These are phyloP conservation scores for Oscheius sp. DNA, from an alignment of 2,888 invertebrate genomes.

Conservation along the genomic window DNA sequence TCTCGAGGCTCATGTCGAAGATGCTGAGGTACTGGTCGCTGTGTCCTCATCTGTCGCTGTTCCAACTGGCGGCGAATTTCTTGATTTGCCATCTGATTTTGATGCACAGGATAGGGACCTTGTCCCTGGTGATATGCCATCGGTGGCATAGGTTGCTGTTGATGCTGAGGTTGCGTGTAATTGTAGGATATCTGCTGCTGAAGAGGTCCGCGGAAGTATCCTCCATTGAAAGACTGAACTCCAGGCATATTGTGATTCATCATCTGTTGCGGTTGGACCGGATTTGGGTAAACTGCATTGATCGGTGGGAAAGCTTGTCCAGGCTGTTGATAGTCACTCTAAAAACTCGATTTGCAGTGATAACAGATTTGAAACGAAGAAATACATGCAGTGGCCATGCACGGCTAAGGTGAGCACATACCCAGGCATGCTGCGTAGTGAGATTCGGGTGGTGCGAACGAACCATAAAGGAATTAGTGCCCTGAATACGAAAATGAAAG, in stretches of 20 bases:
- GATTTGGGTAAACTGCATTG: neutral
- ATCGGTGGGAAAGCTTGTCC: neutral
- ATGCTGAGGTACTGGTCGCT: too few relatives aligned
- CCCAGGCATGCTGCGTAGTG: neutral
- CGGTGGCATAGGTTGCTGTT: neutral
- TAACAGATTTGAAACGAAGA: too few relatives aligned
- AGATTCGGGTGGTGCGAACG: neutral
- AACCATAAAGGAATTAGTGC: neutral
- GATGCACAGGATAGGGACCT: neutral
- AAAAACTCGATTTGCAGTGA: neutral
- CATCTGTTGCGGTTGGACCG: too few relatives aligned
- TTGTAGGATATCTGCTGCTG: neutral
- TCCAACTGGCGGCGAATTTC: too few relatives aligned
- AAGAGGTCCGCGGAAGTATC: too few relatives aligned
- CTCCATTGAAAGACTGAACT: too few relatives aligned
- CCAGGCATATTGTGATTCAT: too few relatives aligned
- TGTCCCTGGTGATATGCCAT: neutral
- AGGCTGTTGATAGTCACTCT: neutral
- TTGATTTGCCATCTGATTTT: too few relatives aligned
- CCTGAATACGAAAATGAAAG: constrained; percentile 12
- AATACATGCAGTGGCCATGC: neutral
- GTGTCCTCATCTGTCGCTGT: too few relatives aligned
- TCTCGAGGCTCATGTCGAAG: too few relatives aligned
- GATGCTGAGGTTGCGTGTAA: neutral
- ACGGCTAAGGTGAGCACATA: constrained; percentile 3